A percentile compares a stretch with the other conserved stretches of the same genome.
These are phyloP conservation scores for Leuciscus waleckii DNA, from an alignment of 2,797 vertebrate species.

Conservation along the genomic window DNA sequence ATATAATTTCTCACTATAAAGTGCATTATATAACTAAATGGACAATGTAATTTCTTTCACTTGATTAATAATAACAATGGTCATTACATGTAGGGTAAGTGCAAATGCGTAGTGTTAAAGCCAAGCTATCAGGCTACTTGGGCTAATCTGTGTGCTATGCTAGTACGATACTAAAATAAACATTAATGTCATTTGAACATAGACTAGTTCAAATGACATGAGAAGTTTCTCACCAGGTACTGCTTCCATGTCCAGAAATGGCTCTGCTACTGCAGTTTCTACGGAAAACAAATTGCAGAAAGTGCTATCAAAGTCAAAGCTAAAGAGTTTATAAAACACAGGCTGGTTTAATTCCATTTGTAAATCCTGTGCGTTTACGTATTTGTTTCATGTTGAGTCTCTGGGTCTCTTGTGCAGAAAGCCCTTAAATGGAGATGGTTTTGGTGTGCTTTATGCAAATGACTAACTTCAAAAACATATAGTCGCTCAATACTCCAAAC, in stretches of 20 bases:
- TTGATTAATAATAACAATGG: not conserved
- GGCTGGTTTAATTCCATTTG: not conserved
- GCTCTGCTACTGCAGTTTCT: conserved; percentile 49
- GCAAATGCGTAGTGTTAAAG: not conserved
- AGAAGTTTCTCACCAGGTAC: conserved; percentile 72
- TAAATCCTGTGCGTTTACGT: not conserved
- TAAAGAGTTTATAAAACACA: not conserved
- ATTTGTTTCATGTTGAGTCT: not conserved
- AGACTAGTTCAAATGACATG: not conserved
- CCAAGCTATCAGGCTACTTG: not conserved
- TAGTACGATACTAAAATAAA: not conserved
- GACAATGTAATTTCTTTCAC: not conserved
- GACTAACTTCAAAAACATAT: not conserved
- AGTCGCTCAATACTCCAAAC: not conserved
- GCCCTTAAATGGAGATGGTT: not conserved
- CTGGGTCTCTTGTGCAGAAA: not conserved
- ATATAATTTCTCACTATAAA: not conserved
- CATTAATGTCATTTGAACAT: not conserved
- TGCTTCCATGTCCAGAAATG: conserved; percentile 59
- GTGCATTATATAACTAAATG: not conserved
- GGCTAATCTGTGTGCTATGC: not conserved
- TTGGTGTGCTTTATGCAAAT: conserved; percentile 10
- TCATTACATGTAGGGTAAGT: not conserved
- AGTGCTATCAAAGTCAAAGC: not conserved
- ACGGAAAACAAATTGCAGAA: conserved; percentile 19